Base-by-base conservation (phyloP, 1,140 invertebrate species). In the Hermatobates lingyangjiaoensis region DNA sequence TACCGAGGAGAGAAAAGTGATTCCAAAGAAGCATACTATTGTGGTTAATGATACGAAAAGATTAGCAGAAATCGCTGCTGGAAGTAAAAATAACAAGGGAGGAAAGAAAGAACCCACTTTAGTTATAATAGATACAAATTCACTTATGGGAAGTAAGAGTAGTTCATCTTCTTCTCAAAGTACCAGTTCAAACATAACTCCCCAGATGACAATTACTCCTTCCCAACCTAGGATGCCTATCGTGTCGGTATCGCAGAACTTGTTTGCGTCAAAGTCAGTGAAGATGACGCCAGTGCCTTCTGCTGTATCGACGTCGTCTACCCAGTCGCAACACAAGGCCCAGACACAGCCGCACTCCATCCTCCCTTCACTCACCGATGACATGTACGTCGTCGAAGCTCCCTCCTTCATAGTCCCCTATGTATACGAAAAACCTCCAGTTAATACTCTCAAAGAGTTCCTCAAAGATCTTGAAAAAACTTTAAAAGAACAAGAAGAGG, bases 351-450 rank as follows among this genome's bases (percentile, higher is more conserved):
- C 55, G 52, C 59, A 60, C 63, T 51, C 60, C 69, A 28, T 85
- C 48, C 63, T 86, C 54, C 81, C 84, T 0, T 79, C 82, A 3
- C 68, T 89, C 3, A 87, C 84, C 3, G 86, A 91, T 63, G 84
- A 88, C 59, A 88, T 88, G 80, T 89, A 82, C 66, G 84, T 89
- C 1, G 80, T 90, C 7, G 86, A 91, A 67, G 86, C 86, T 23
- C 87, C 87, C 2, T 89, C 85, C 14, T 89, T 91, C 61, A 87
- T 91, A 61, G 83, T 90, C 56, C 87, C 87, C 38, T 90, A 89
- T 65, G 84, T 91, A n/a, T 89, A 87, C 64, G 84, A 89, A 66
- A 87, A 88, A 64, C 83, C 83, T 3, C 82, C 85, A 0, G 64
- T 83, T 5, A 80, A 81, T 60, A 77, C 77, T 40, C 71, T 90